phyloP scores from a whole-genome alignment of 2,888 invertebrate species.

The Parnassius glacialis region DNA sequence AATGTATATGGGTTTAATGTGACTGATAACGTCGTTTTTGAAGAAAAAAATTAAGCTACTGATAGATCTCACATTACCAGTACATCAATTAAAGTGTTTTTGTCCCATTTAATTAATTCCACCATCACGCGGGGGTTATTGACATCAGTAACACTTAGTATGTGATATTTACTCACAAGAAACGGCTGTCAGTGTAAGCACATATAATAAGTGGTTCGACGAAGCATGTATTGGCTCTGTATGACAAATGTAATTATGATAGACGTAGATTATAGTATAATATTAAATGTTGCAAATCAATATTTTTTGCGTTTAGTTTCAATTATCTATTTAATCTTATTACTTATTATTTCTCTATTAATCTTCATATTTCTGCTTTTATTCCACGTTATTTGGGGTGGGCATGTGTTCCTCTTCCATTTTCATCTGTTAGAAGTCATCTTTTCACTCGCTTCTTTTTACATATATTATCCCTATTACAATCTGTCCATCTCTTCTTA shows the following conservation, averaged over 20 bases:
- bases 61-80: background rate
- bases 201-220: conserved; percentile 14
- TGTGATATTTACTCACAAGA: conserved; percentile 16
- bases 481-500: too few species aligned
- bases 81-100: conserved; percentile 19
- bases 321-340: too few species aligned
- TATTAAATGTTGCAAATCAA: background rate
- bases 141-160: background rate
- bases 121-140: conserved; percentile 7
- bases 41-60: conserved; percentile 14
- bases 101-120: conserved; percentile 18
- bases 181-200: conserved; percentile 2
- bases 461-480: too few species aligned
- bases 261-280: conserved; percentile 1
- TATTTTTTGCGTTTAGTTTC: background rate
- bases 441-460: too few species aligned
- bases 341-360: too few species aligned
- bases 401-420: too few species aligned
- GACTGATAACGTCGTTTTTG: background rate
- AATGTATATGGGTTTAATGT: background rate
- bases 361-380: too few species aligned
- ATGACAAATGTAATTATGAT: conserved; percentile 7
- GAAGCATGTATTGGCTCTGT: conserved; percentile 7
- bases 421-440: too few species aligned
- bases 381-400: too few species aligned